Percentiles rank a stretch among this genome's conserved stretches.
phyloP scores from a whole-genome alignment of 1,140 invertebrate species.

The Grapholita molesta region DNA sequence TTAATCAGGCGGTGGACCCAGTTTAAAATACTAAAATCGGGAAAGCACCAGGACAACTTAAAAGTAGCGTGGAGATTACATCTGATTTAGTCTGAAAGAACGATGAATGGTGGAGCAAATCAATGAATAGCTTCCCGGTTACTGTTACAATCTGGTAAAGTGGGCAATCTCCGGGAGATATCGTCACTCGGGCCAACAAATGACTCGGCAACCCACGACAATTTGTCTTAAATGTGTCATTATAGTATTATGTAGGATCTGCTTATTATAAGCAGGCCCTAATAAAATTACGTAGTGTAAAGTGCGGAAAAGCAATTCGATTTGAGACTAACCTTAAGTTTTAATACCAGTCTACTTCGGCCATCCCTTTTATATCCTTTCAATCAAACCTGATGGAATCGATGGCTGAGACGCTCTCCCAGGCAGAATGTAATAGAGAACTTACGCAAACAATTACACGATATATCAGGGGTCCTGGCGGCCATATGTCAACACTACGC shows the following conservation, averaged over 20 bases:
- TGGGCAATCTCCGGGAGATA: conserved; percentile 45
- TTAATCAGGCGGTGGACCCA: neutral
- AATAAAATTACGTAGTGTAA: neutral
- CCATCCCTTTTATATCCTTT: conserved; percentile 27
- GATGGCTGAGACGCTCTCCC: neutral
- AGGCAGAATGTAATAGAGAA: neutral
- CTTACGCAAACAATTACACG: conserved; percentile 28
- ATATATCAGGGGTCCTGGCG: conserved; percentile 34
- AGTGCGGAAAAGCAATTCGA: neutral
- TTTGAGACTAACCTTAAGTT: too few species aligned
- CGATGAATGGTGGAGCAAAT: conserved; percentile 36
- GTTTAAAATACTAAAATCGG: neutral
- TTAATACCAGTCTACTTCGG: neutral
- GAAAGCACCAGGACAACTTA: conserved; percentile 35
- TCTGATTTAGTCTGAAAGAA: conserved; percentile 29
- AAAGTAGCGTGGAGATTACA: conserved; percentile 36
- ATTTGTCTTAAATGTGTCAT: neutral
- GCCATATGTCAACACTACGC: conserved; percentile 57
- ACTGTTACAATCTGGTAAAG: conserved; percentile 31
- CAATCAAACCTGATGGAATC: conserved; percentile 2
- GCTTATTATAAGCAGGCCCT: neutral
- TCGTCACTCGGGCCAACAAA: conserved; percentile 28
- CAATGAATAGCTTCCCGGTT: conserved; percentile 37
- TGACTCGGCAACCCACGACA: neutral
- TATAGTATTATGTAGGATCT: neutral